phyloP scores from a whole-genome alignment of 2,797 vertebrate genomes.

The Pangasius sanitwongsei region DNA sequence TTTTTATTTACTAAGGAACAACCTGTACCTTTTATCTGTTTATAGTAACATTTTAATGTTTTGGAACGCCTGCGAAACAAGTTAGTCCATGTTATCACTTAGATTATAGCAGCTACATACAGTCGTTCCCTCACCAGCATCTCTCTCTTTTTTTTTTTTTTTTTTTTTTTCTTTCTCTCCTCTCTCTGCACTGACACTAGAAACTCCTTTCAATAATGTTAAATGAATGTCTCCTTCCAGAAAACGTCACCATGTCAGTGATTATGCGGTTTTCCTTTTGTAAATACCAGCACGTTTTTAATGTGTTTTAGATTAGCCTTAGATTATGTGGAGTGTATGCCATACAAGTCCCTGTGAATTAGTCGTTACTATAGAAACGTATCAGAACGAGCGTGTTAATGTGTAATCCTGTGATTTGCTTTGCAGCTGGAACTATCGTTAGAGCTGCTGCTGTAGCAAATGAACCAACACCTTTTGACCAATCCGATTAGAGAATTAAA shows the following conservation, averaged over 20 bases:
- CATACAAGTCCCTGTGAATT: background rate
- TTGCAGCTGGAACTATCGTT: background rate
- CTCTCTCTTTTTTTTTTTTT: too few species aligned
- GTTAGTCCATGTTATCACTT: too few species aligned
- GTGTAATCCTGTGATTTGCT: background rate
- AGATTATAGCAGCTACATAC: too few species aligned
- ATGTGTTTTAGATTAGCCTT: background rate
- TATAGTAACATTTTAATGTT: too few species aligned
- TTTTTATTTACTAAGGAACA: too few species aligned
- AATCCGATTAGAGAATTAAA: background rate
- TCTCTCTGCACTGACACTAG: background rate
- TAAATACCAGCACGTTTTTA: too few species aligned
- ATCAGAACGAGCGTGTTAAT: background rate
- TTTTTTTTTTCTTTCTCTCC: too few species aligned
- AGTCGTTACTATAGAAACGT: too few species aligned
- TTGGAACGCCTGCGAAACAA: too few species aligned
- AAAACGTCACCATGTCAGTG: background rate
- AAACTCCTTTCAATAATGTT: background rate
- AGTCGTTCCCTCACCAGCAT: too few species aligned
- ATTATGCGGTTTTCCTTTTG: background rate
- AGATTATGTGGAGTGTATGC: background rate
- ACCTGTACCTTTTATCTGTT: too few species aligned
- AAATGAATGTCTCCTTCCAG: background rate
- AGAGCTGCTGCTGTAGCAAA: background rate
- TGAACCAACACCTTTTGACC: background rate